phyloP scores from a whole-genome alignment of 2,888 invertebrate genomes.

The Parnassius orleans region DNA sequence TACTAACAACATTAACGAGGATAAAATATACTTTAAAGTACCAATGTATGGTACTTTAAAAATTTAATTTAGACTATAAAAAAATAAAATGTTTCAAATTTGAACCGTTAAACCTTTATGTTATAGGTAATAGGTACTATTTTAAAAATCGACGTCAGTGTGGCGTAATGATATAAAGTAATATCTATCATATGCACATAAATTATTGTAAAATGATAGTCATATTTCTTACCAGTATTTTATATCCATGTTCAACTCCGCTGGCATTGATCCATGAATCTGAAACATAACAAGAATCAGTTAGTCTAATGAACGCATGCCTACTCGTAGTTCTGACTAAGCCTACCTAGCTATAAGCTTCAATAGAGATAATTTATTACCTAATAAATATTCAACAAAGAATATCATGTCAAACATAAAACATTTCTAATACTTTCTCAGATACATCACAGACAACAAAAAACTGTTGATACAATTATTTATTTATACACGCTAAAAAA shows the following conservation, averaged over 20 bases:
- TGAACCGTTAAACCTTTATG: too few species aligned
- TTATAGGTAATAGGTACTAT: too few species aligned
- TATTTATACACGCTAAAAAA: conserved; percentile 64
- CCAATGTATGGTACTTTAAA: too few species aligned
- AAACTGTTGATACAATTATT: conserved; percentile 73
- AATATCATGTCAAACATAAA: conserved; percentile 53
- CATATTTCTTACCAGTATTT: conserved; percentile 49
- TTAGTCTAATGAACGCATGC: conserved; percentile 32
- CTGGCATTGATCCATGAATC: conserved; percentile 53
- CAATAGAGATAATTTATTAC: conserved; percentile 42
- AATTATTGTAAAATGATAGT: not conserved
- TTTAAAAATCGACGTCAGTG: too few species aligned
- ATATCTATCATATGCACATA: too few species aligned
- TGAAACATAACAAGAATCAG: conserved; percentile 50
- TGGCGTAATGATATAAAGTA: too few species aligned
- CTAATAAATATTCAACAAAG: conserved; percentile 49
- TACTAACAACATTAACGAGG: too few species aligned
- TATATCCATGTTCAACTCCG: conserved; percentile 47
- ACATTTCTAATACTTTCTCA: conserved; percentile 45
- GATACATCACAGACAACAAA: conserved; percentile 60
- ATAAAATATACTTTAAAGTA: too few species aligned
- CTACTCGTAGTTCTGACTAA: conserved; percentile 20
- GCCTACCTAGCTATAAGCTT: conserved; percentile 12
- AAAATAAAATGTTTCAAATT: too few species aligned
- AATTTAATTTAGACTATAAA: too few species aligned